Conservation (phyloP, 2,888 invertebrate genomes). For the Brachypalpus laphriformis region DNA sequence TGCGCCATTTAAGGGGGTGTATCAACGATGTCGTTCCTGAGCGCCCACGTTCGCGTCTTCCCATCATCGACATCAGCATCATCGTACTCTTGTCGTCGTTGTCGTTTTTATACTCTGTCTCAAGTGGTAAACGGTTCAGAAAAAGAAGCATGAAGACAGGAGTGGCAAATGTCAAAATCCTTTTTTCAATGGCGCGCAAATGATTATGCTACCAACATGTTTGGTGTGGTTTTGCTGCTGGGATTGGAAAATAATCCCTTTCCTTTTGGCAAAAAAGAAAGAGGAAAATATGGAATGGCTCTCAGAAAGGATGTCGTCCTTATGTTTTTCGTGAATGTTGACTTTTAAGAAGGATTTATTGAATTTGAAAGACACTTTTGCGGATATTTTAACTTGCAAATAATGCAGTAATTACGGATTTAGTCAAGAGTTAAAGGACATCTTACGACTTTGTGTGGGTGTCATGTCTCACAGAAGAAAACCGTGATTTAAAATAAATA, state of each 20-base stretch:
- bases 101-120: constrained; percentile 47
- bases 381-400: constrained; percentile 20
- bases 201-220: constrained; percentile 50
- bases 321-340: constrained; percentile 24
- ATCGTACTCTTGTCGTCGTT: constrained; percentile 6
- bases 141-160: constrained; percentile 36
- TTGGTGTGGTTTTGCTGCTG: constrained; percentile 25
- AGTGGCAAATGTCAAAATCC: constrained; percentile 65
- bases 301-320: constrained; percentile 24
- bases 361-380: constrained; percentile 47
- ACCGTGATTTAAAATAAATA: neutral
- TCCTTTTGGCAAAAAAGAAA: neutral
- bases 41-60: constrained; percentile 6
- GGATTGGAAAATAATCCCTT: constrained; percentile 51
- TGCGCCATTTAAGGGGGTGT: constrained; percentile 24
- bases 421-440: neutral
- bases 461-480: too few species aligned
- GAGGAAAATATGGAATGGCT: constrained; percentile 1
- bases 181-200: constrained; percentile 53
- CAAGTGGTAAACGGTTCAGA: constrained; percentile 51
- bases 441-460: neutral
- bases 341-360: constrained; percentile 39
- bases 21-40: constrained; percentile 18
- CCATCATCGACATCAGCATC: constrained; percentile 8
- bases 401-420: constrained; percentile 18